Percentiles rank a stretch among this genome's conserved stretches.
Conservation (phyloP, 2,888 invertebrate genomes). For the Torymus aiolomorphi region DNA sequence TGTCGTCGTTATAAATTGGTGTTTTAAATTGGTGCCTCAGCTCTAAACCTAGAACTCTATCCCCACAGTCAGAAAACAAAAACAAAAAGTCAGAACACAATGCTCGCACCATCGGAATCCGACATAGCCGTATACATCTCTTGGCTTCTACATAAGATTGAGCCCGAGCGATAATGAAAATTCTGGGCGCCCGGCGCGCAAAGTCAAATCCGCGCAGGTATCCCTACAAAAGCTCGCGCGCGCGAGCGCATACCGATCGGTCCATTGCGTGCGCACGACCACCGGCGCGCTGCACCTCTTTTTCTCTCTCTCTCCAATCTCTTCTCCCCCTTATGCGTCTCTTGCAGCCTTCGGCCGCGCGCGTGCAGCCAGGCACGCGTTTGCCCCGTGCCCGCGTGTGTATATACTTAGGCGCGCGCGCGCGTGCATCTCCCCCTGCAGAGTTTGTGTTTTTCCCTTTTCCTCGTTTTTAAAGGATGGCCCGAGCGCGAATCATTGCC, state of each 20-base stretch:
- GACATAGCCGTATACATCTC: no score
- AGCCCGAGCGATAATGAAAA: slow-evolving; percentile 32
- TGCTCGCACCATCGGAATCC: no score
- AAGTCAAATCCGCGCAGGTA: no score
- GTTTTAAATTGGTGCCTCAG: no score
- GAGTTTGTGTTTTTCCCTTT: neutral
- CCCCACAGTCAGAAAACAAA: no score
- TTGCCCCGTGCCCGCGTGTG: slow-evolving; percentile 1
- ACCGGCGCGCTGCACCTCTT: slow-evolving; percentile 1
- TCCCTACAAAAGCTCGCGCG: slow-evolving; percentile 3
- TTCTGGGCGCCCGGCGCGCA: neutral
- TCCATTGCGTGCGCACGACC: slow-evolving; percentile 46
- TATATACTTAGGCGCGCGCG: slow-evolving; percentile 13
- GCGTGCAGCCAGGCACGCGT: neutral
- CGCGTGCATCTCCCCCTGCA: no score
- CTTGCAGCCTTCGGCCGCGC: neutral
- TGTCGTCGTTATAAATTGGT: no score
- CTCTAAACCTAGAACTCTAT: no score
- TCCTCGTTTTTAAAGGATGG: neutral
- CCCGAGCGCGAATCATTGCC: slow-evolving; percentile 3
- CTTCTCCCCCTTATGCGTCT: neutral
- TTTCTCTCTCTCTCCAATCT: neutral
- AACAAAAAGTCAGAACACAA: no score
- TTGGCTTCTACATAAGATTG: neutral
- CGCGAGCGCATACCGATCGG: slow-evolving; percentile 34